Conservation (phyloP, 2,797 vertebrate species). For the Microhierax caerulescens region DNA sequence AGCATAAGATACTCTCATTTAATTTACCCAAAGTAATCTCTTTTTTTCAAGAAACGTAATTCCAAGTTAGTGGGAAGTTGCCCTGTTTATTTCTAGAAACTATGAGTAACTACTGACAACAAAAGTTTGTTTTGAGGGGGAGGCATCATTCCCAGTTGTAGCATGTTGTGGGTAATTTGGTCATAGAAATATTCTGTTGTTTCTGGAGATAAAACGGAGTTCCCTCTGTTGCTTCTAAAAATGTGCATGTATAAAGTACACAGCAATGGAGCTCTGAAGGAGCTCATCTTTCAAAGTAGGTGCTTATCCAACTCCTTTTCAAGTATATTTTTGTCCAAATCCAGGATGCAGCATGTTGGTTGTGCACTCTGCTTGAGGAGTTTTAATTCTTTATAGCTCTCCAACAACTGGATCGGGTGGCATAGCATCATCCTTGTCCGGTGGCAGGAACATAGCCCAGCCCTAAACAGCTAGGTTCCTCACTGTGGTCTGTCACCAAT, state of each 20-base stretch:
- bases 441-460: not conserved
- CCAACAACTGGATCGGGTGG: not conserved
- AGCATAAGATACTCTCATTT: not conserved
- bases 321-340: not conserved
- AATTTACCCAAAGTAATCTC: not conserved
- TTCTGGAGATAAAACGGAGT: not conserved
- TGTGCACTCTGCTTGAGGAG: not conserved
- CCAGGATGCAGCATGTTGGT: not conserved
- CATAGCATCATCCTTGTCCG: fast-evolving
- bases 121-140: not conserved
- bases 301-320: not conserved
- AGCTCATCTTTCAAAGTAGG: not conserved
- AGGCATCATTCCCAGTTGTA: not conserved
- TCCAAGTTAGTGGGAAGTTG: not conserved
- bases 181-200: not conserved
- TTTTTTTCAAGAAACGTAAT: not conserved
- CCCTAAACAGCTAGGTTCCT: not conserved
- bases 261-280: not conserved
- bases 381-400: not conserved
- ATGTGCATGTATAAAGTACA: not conserved
- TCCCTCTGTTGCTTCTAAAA: not conserved
- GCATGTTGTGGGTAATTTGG: not conserved
- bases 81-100: not conserved
- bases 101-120: not conserved
- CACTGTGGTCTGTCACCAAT: not conserved